A percentile compares a stretch with the other conserved stretches of the same genome.
Evolutionary conservation across 2,888 invertebrate genomes (phyloP).

Genomic region (Neoitamus cyanurus): DNA sequence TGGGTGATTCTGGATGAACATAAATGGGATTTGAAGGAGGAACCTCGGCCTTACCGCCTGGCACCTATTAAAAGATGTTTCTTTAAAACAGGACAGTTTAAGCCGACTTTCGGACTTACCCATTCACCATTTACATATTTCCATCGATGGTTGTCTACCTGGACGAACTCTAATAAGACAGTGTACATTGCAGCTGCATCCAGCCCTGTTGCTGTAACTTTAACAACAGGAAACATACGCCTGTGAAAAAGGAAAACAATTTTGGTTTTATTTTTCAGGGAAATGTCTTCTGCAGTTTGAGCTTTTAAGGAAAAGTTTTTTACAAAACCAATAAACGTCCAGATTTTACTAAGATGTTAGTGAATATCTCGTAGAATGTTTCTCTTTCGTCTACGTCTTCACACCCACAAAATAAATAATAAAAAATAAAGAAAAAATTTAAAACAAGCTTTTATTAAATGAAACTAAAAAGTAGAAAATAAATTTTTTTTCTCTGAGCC

Average conservation of each 20-base stretch:
- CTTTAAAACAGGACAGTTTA: neutral
- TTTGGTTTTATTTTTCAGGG: too few species aligned
- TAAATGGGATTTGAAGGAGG: slow-evolving; percentile 93
- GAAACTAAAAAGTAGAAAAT: too few species aligned
- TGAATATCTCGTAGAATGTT: too few species aligned
- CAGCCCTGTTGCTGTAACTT: slow-evolving; percentile 89
- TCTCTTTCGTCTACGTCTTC: too few species aligned
- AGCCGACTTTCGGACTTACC: slow-evolving; percentile 64
- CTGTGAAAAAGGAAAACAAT: slow-evolving; percentile 67
- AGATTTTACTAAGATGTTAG: too few species aligned
- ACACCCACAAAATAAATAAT: too few species aligned
- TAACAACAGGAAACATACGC: slow-evolving; percentile 98
- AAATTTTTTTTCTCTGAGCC: too few species aligned
- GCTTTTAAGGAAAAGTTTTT: too few species aligned
- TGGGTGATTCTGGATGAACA: slow-evolving; percentile 92
- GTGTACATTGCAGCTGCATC: slow-evolving; percentile 97
- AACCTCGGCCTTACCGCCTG: slow-evolving; percentile 95
- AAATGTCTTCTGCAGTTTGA: too few species aligned
- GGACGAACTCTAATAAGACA: slow-evolving; percentile 89
- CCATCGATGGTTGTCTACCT: slow-evolving; percentile 93
- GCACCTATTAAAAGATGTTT: slow-evolving; percentile 74
- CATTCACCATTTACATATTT: slow-evolving; percentile 97
- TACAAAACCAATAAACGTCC: too few species aligned
- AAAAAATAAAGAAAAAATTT: too few species aligned
- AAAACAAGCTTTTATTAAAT: too few species aligned